Base-by-base conservation (phyloP, 1,140 invertebrate species). In the Lordiphosa stackelbergi region DNA sequence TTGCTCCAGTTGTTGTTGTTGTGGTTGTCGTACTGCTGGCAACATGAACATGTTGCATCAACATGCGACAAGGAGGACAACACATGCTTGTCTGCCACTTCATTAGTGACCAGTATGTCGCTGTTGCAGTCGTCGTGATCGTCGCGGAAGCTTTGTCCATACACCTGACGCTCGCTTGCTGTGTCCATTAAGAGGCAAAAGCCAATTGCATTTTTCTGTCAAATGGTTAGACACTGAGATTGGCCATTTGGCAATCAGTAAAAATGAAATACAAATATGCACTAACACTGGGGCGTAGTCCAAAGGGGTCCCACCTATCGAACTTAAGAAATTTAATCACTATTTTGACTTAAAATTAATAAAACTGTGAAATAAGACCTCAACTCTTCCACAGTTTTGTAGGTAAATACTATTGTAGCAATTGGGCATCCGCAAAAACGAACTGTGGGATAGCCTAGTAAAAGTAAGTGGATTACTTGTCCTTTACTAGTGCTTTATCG, bases 91-190 rank as follows among this genome's bases (percentile, higher is more conserved):
- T 46, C 66, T 69, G 69, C 66, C 66, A 69, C 66, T 69, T 69
- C 66, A 69, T 69, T 69, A 69, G 66, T 69, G 66, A 62, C 61
- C 58, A 64, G 58, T 62, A 69, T 69, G 66, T 69, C 61, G 66
- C 54, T 69, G 47, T 43, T 53, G 63, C 42, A n/a, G 52, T 12
- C 24, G 12, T 34, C 53, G 47, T 53, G 69, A 41, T 36, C 35
- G 49, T 54, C 58, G 66, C 16, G 47, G 49, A 69, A 43, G 47
- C 66, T 69, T 63, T 69, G 47, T 52, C 69, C 66, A 69, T 69
- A 62, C 66, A 69, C 66, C 66, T 69, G 66, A 52, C 65, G 22
- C 19, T 37, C 34, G 28, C 13, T 28, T 40, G 13, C 12, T 45
- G 37, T 51, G 48, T 38, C 36, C 48, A 38, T 38, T 51, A 36